Evolutionary conservation across 2,888 invertebrate genomes (phyloP), one percentile per base, ranked within the genome.

Genomic region (Blastobasis lacticolella): DNA sequence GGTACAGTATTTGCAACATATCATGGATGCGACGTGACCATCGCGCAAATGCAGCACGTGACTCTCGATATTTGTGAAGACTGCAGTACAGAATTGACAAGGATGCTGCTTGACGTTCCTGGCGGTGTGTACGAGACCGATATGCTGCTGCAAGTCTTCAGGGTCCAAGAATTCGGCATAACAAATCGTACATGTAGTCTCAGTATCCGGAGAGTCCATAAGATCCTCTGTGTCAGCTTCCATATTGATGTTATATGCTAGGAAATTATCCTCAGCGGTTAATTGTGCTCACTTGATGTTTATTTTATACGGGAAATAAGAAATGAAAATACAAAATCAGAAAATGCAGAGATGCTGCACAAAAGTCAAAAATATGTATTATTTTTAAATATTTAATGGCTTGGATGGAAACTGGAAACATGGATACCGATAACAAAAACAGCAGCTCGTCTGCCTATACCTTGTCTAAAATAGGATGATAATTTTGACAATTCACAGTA

Each of bases 131-230:
- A 84, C 62, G 52, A 81, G 81, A 0, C 54, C 52, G 2, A 74
- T 45, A 49, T 87, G 87, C 0, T 76, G 46, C 0, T 62, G 48
- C 5, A 87, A 57, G 50, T 87, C 87, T 1, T 73, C 76, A 0
- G 67, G 57, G 10, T 86, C 83, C 0, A 86, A 58, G 40, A 86
- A 87, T 62, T 87, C 82, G 1, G 81, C 80, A 37, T 56, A 58
- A 49, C 81, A 83, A 48, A 71, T 60, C 0, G 45, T 47, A 46
- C 82, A 82, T 0, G 71, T 73, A 0, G 76, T 77, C 0, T 79
- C 80, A 0, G 57, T 50, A 5, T 72, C 71, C 0, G 58, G 45
- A n/a, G 23, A 23, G 23, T 37, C 49, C 9, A 53, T 42, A 23
- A 51, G 37, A 9, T 55, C 49, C 36, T 48, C 53, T 49, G 37